Evolutionary conservation across 2,888 invertebrate genomes (phyloP).

Genomic region (Eustalomyia histrio): DNA sequence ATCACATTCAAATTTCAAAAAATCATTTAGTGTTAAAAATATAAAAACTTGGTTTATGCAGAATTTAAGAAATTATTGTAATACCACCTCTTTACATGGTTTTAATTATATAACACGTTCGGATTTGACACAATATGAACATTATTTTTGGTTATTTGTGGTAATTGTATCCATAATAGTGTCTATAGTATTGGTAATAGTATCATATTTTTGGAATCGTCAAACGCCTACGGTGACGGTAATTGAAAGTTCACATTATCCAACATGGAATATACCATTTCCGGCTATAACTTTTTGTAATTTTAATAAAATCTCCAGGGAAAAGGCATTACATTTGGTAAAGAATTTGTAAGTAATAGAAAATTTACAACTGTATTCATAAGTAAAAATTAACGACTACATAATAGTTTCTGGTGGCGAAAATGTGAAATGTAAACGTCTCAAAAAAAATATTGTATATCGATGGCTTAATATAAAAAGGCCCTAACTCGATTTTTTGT

Average conservation of each 20-base stretch:
- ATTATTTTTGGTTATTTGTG: slow-evolving; percentile 82
- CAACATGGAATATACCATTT: slow-evolving; percentile 82
- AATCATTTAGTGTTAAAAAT: background rate
- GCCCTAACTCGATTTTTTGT: no score
- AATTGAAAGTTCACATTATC: slow-evolving; percentile 81
- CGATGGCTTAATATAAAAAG: no score
- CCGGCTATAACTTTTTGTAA: slow-evolving; percentile 82
- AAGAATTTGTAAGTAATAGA: slow-evolving; percentile 78
- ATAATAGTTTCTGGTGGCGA: no score
- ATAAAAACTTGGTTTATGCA: slow-evolving; percentile 73
- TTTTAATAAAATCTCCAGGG: slow-evolving; percentile 81
- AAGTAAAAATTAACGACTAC: no score
- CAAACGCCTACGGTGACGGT: slow-evolving; percentile 84
- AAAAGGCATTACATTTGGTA: slow-evolving; percentile 75
- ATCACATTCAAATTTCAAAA: background rate
- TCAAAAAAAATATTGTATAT: no score
- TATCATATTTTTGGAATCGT: slow-evolving; percentile 83
- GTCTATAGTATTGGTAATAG: slow-evolving; percentile 81
- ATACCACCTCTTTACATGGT: slow-evolving; percentile 85
- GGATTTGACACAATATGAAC: slow-evolving; percentile 81
- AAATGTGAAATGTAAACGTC: no score
- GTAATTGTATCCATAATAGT: slow-evolving; percentile 81
- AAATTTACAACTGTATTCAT: background rate
- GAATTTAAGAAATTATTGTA: slow-evolving; percentile 82
- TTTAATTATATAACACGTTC: slow-evolving; percentile 85